Base-by-base conservation (phyloP, 1,140 invertebrate species). In the Macrobrachium rosenbergii region DNA sequence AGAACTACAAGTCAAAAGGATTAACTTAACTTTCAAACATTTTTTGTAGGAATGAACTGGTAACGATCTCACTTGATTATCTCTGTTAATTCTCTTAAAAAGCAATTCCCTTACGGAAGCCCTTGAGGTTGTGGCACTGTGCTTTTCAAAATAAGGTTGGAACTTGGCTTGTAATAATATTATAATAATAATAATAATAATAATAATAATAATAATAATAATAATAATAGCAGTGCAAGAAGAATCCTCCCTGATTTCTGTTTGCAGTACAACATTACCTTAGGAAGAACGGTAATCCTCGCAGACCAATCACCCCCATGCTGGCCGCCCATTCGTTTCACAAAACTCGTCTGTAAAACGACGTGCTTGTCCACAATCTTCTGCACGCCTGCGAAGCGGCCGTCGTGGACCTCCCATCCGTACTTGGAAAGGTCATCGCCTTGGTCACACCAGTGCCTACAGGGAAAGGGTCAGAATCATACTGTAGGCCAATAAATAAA, bases 261-360 rank as follows among this genome's bases (percentile, higher is more conserved):
- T 75, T 11, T n/a, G 60, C 58, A 63, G 37, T 69, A 43, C 23
- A 14, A 37, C 60, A 43, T 58, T 79, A 90, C 90, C 91, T 93
- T 93, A 89, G 94, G 91, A 67, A 94, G 93, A 0, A 97, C 95
- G 85, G 94, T 93, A 73, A 99, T 95, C 89, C 96, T 94, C 0
- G 96, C 96, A 3, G 97, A 97, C 98, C 98, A 99, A 91, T 99
- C 97, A 0, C 97, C 97, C 7, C 97, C 97, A 91, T 96, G 94
- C 62, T 93, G 92, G 12, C 96, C 96, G 0, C 95, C 96, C 0
- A 93, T 92, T 84, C 94, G 94, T 92, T 99, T 99, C 0, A 99
- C 94, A 93, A 98, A 99, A 5, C 96, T 96, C 0, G 98, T 99
- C 88, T 94, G 94, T 5, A 99, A 91, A 58, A 94, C 93, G 83